Conservation (phyloP, 1,140 invertebrate species). For the Heliconius hermathena region DNA sequence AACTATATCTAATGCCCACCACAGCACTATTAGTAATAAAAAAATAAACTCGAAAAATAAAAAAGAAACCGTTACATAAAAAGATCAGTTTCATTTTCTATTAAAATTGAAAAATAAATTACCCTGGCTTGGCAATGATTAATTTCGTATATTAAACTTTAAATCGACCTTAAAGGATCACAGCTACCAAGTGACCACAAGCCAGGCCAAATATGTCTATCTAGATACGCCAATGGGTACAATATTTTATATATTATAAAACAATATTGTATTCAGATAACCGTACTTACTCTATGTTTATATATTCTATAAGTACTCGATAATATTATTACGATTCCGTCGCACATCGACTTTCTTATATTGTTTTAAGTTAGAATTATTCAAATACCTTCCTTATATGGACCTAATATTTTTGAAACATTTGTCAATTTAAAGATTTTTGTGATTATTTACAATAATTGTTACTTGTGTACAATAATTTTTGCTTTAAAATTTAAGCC, state of each 20-base stretch:
- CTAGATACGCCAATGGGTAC: no score
- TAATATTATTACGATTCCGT: not conserved
- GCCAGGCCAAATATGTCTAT: no score
- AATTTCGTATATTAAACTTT: no score
- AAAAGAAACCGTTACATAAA: no score
- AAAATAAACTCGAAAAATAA: no score
- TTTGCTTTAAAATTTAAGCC: not conserved
- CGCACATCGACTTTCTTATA: not conserved
- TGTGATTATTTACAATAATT: not conserved
- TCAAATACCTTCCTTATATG: not conserved
- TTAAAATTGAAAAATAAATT: no score
- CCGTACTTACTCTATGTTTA: not conserved
- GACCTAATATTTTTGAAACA: slow-evolving; percentile 1
- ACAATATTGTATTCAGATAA: not conserved
- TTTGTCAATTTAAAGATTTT: not conserved
- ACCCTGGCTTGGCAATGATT: no score
- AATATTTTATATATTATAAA: not conserved
- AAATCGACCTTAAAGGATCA: no score
- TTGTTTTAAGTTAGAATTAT: not conserved
- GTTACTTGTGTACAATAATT: not conserved
- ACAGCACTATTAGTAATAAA: no score
- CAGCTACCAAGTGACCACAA: no score
- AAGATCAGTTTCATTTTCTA: no score
- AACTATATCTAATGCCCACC: no score
- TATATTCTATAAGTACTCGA: not conserved